Conservation (phyloP, 2,797 vertebrate species). For the Todus mexicanus region DNA sequence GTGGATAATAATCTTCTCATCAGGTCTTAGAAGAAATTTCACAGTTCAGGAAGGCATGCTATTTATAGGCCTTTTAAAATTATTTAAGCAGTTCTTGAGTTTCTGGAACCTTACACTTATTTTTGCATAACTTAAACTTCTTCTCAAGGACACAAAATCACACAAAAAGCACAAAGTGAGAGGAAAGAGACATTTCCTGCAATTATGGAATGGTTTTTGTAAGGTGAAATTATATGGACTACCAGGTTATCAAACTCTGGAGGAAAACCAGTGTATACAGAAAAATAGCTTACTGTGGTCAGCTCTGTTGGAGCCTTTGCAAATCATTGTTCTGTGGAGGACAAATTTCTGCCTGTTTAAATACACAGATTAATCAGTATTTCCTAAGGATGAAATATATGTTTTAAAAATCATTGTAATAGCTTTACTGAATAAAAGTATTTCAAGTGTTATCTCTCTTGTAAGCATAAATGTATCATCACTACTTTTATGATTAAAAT, state of each 20-base stretch:
- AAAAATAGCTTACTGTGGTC: background rate
- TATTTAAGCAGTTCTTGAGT: background rate
- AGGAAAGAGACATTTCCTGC: background rate
- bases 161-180: background rate
- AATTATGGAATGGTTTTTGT: background rate
- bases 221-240: background rate
- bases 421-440: slow-evolving; percentile 1
- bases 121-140: slow-evolving; percentile 7
- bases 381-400: background rate
- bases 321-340: background rate
- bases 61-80: background rate
- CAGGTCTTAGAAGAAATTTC: slow-evolving; percentile 30
- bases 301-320: background rate
- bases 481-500: background rate
- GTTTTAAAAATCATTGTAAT: background rate
- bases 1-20: slow-evolving; percentile 55
- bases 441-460: background rate
- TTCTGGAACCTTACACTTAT: background rate
- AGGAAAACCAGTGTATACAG: background rate
- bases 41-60: background rate
- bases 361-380: background rate
- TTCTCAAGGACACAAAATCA: background rate
- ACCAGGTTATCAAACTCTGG: background rate
- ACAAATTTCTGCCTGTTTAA: background rate
- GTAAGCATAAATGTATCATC: background rate